These are phyloP conservation scores for Hepsetus odoe DNA, from an alignment of 2,113 vertebrate species.

Conservation along the genomic window DNA sequence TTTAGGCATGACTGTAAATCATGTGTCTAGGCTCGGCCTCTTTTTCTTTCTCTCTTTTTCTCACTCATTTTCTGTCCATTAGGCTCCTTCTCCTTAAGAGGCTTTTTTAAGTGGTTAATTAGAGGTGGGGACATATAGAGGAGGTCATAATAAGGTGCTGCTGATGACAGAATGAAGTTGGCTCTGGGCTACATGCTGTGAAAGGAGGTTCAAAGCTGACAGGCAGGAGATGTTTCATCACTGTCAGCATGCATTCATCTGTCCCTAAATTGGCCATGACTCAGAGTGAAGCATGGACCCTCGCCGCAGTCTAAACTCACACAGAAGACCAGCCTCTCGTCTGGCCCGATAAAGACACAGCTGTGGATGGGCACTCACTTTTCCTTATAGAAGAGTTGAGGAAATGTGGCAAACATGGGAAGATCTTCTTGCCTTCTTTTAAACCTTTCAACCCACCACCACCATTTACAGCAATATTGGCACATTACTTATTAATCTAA, in stretches of 20 bases:
- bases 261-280: conserved; percentile 20
- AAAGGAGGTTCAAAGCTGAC: conserved; percentile 7
- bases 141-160: conserved; percentile 12
- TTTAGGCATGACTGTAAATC: conserved; percentile 47
- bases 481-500: no score
- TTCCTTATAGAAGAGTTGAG: neutral
- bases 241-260: conserved; percentile 11
- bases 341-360: neutral
- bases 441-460: no score
- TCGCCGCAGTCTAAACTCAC: conserved; percentile 29
- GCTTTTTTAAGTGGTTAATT: conserved; percentile 36
- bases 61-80: conserved; percentile 8
- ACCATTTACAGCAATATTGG: no score
- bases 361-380: neutral
- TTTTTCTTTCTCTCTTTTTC: neutral
- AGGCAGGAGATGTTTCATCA: conserved; percentile 33
- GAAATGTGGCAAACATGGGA: neutral
- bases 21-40: neutral
- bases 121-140: neutral
- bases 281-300: conserved; percentile 26
- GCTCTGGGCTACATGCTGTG: conserved; percentile 7
- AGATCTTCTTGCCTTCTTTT: no score
- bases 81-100: conserved; percentile 22
- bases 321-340: conserved; percentile 1
- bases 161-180: conserved; percentile 2